Percentiles rank a stretch among this genome's conserved stretches.
phyloP scores from a whole-genome alignment of 2,113 vertebrate species.

The Hyaena hyaena region DNA sequence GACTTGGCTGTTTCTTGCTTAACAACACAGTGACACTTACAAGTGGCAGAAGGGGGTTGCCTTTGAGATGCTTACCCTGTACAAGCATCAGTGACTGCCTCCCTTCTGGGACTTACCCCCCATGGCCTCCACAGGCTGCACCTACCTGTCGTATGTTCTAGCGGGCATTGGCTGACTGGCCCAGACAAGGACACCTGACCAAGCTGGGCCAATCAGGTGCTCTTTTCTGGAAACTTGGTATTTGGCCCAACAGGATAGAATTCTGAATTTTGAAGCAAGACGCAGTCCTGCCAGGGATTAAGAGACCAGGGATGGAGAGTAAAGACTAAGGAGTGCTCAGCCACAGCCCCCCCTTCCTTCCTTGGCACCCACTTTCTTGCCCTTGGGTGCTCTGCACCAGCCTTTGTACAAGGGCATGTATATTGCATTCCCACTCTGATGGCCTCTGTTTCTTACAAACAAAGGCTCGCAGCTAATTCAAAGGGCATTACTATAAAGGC shows the following conservation, averaged over 20 bases:
- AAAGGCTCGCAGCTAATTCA: neutral
- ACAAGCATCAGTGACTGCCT: neutral
- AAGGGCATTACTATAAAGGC: neutral
- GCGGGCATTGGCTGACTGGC: neutral
- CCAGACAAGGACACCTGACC: neutral
- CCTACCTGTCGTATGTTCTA: neutral
- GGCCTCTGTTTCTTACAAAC: neutral
- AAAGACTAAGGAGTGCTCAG: neutral
- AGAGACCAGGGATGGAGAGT: neutral
- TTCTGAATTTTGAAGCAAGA: neutral
- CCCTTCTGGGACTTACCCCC: rapidly evolving
- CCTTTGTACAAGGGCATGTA: too few relatives aligned
- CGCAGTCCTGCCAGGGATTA: neutral
- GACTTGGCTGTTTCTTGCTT: neutral
- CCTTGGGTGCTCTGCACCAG: rapidly evolving
- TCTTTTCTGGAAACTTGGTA: neutral
- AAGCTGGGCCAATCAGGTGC: neutral
- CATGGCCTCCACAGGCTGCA: neutral
- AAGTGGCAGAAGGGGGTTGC: neutral
- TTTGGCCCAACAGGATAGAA: neutral
- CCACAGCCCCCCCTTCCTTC: neutral
- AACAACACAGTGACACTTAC: neutral
- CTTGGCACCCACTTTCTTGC: neutral
- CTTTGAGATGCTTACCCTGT: neutral
- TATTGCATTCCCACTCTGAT: neutral